Percentiles rank a stretch among this genome's conserved stretches.
Evolutionary conservation across 2,113 vertebrate genomes (phyloP).

Genomic region (Pomatostomus ruficeps): DNA sequence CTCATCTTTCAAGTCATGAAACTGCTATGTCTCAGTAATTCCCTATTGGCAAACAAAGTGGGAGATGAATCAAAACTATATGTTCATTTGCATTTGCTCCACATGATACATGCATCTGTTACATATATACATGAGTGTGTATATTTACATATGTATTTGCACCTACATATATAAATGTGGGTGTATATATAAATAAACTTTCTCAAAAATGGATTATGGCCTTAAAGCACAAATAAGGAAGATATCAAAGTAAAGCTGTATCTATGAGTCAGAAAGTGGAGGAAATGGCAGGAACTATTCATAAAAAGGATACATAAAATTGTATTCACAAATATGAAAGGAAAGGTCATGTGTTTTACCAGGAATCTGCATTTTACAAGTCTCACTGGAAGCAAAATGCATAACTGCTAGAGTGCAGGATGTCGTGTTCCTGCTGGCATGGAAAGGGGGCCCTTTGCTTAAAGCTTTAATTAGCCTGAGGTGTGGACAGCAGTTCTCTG

Average conservation of each 20-base stretch:
- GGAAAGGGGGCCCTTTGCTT: neutral
- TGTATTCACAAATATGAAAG: neutral
- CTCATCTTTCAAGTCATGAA: slow-evolving; percentile 31
- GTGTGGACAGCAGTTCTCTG: neutral
- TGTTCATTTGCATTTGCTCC: neutral
- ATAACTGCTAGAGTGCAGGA: neutral
- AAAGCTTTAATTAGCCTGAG: neutral
- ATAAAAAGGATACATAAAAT: neutral
- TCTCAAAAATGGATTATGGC: neutral
- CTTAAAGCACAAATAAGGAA: neutral
- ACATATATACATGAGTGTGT: neutral
- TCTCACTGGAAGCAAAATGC: neutral
- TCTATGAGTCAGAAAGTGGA: neutral
- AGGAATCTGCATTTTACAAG: neutral
- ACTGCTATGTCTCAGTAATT: slow-evolving; percentile 21
- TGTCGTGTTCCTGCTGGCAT: neutral
- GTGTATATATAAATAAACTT: neutral
- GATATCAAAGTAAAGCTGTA: neutral
- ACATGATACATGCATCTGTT: neutral
- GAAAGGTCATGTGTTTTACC: neutral
- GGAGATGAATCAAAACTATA: neutral
- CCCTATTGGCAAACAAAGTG: neutral
- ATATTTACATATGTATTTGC: neutral
- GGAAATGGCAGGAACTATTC: neutral
- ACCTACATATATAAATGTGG: neutral